Percentiles rank a stretch among this genome's conserved stretches.
These are phyloP conservation scores for Galerucella nymphaeae DNA, from an alignment of 2,888 invertebrate species.

Conservation along the genomic window DNA sequence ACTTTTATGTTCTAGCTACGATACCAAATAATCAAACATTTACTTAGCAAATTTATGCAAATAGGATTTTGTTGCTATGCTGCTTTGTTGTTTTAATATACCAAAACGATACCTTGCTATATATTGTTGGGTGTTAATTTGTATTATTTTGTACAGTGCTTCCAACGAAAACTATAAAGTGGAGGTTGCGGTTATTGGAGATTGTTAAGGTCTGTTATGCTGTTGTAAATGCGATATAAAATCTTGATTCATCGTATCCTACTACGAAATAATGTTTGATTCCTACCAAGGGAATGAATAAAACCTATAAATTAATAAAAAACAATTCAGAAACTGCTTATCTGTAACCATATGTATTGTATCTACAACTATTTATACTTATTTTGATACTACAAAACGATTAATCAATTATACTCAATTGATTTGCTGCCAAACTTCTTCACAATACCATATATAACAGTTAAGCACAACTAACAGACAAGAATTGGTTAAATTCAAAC, in stretches of 20 bases:
- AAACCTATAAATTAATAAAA: too few relatives aligned
- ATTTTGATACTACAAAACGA: too few relatives aligned
- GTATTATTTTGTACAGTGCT: neutral
- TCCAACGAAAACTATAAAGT: neutral
- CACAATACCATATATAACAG: too few relatives aligned
- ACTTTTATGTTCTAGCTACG: slow-evolving; percentile 5
- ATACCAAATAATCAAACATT: slow-evolving; percentile 18
- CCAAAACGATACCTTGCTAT: neutral
- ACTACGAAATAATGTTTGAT: too few relatives aligned
- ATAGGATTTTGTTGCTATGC: neutral
- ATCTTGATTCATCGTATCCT: neutral
- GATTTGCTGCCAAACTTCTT: too few relatives aligned
- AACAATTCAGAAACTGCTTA: too few relatives aligned
- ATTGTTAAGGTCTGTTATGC: neutral
- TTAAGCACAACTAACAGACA: too few relatives aligned
- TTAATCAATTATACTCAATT: too few relatives aligned
- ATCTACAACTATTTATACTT: too few relatives aligned
- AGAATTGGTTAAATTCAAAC: too few relatives aligned
- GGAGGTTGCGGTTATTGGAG: neutral
- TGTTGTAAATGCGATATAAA: neutral
- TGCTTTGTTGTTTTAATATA: neutral
- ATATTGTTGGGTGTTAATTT: neutral
- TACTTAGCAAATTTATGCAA: slow-evolving; percentile 5
- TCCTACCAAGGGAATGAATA: too few relatives aligned
- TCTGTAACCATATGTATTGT: too few relatives aligned